Percentiles rank a stretch among this genome's conserved stretches.
These are phyloP conservation scores for Cavia porcellus DNA, from an alignment of 2,113 vertebrate species.

Conservation along the genomic window DNA sequence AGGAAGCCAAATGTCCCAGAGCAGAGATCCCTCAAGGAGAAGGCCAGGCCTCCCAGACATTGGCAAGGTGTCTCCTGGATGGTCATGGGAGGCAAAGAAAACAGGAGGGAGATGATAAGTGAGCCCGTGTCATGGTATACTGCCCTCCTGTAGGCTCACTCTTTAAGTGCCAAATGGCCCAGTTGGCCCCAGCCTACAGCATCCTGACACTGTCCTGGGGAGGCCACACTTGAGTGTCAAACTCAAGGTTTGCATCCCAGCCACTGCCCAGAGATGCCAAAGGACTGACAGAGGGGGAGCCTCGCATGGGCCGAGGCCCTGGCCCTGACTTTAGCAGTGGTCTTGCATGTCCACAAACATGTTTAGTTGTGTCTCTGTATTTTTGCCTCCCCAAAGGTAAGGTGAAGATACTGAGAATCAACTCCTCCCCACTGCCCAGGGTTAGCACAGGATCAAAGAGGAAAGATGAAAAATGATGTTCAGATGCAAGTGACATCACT, in stretches of 20 bases:
- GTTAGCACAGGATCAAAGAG: background rate
- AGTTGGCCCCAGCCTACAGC: background rate
- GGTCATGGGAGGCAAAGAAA: background rate
- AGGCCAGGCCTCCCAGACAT: background rate
- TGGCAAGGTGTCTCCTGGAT: background rate
- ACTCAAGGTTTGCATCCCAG: background rate
- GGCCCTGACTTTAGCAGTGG: background rate
- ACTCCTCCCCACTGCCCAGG: too few species aligned
- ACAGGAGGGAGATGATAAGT: accelerated
- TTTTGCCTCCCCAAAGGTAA: conserved; percentile 25
- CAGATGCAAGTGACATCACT: background rate
- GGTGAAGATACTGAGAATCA: background rate
- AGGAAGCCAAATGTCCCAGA: conserved; percentile 42
- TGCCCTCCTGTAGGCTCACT: background rate
- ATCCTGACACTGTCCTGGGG: background rate
- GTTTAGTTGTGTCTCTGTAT: background rate
- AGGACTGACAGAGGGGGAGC: background rate
- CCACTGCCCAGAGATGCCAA: background rate
- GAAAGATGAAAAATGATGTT: background rate
- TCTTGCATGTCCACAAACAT: background rate
- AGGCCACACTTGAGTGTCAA: background rate
- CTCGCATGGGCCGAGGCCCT: background rate
- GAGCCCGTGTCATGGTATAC: background rate
- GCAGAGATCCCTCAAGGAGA: background rate
- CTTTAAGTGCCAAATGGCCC: background rate